These are phyloP conservation scores for Leptoteleia sp. DNA, from an alignment of 1,140 invertebrate species.

Conservation along the genomic window DNA sequence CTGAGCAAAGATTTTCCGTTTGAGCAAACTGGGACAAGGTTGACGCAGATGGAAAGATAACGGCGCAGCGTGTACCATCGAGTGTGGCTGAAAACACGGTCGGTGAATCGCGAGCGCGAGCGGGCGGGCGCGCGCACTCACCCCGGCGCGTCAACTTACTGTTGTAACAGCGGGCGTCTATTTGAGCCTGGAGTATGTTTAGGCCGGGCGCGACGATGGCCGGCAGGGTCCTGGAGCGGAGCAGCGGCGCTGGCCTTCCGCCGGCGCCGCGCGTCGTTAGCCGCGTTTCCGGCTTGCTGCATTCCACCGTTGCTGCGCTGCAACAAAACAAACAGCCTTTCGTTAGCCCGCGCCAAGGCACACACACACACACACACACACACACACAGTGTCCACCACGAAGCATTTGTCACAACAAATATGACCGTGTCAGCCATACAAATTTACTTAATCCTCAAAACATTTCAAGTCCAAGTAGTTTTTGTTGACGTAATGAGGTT, in stretches of 20 bases:
- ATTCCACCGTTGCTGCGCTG: constrained; percentile 78
- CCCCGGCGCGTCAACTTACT: constrained; percentile 73
- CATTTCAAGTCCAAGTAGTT: no score
- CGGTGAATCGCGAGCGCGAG: constrained; percentile 5
- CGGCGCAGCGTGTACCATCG: constrained; percentile 26
- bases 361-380: no score
- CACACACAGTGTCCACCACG: no score
- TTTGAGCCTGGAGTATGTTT: constrained; percentile 91
- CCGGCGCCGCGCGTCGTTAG: constrained; percentile 72
- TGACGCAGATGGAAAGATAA: constrained; percentile 57
- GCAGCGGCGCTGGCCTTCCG: constrained; percentile 86
- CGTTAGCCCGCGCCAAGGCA: no score
- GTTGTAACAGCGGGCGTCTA: constrained; percentile 83
- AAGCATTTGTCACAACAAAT: no score
- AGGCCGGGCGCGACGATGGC: constrained; percentile 94
- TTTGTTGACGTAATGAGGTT: no score
- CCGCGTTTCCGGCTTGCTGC: constrained; percentile 77
- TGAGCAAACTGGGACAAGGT: constrained; percentile 51
- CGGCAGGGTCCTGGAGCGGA: constrained; percentile 91
- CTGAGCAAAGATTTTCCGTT: constrained; percentile 39
- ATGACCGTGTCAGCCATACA: no score
- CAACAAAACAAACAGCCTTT: no score
- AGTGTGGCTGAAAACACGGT: constrained; percentile 42
- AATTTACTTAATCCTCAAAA: no score
- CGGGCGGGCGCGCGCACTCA: no score